Conservation (phyloP, 2,888 invertebrate species). For the Plebejus melissa region DNA sequence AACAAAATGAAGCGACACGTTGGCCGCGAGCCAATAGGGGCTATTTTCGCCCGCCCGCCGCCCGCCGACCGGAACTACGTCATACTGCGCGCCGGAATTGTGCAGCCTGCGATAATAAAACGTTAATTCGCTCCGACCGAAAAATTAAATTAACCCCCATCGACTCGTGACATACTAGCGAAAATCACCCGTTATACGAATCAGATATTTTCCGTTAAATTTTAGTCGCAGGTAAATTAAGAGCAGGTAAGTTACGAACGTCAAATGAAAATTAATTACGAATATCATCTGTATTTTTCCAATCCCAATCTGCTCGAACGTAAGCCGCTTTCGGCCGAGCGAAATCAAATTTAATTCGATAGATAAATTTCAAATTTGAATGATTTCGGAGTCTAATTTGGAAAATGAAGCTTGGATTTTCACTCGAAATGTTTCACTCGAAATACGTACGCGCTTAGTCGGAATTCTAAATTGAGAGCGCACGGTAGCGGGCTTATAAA, state of each 20-base stretch:
- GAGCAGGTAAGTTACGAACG: background rate
- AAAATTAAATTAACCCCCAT: constrained; percentile 13
- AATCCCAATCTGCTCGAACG: background rate
- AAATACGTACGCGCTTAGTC: background rate
- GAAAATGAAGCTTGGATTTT: constrained; percentile 12
- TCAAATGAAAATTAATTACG: background rate
- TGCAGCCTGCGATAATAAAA: constrained; percentile 17
- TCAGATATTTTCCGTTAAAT: background rate
- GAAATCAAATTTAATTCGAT: constrained; percentile 11
- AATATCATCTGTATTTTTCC: background rate
- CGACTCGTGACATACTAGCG: background rate
- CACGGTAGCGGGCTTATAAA: background rate
- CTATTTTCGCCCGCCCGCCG: constrained; percentile 14
- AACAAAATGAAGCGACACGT: constrained; percentile 17
- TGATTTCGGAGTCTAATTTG: constrained; percentile 3
- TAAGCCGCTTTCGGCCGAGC: background rate
- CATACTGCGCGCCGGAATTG: constrained; percentile 16
- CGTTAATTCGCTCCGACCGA: background rate
- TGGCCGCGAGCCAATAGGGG: constrained; percentile 14
- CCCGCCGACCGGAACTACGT: constrained; percentile 18
- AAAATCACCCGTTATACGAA: background rate
- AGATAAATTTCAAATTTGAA: constrained; percentile 10
- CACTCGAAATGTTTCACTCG: background rate
- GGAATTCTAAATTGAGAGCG: background rate
- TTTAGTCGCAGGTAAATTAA: background rate